phyloP scores from a whole-genome alignment of 2,113 vertebrate species.

The Sigmodon hispidus region DNA sequence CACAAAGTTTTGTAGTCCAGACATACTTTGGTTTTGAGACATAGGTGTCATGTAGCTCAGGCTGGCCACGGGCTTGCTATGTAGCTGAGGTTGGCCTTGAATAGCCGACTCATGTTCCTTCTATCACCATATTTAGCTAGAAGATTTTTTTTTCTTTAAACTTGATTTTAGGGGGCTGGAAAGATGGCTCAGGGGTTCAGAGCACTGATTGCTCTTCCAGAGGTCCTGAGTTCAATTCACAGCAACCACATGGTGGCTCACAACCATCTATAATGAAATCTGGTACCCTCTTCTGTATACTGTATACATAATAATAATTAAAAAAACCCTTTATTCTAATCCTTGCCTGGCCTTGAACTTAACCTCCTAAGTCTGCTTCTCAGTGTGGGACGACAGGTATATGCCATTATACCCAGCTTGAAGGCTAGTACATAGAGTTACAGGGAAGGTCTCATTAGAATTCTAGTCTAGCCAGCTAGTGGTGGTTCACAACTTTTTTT shows the following conservation, averaged over 20 bases:
- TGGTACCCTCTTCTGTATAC: too few relatives aligned
- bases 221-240: too few relatives aligned
- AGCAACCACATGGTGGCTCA: too few relatives aligned
- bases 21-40: background rate
- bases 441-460: background rate
- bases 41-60: background rate
- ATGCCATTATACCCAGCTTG: background rate
- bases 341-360: background rate
- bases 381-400: background rate
- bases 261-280: too few relatives aligned
- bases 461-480: too few relatives aligned
- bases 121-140: background rate
- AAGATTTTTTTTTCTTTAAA: background rate
- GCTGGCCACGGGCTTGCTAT: background rate
- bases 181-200: too few relatives aligned
- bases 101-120: background rate
- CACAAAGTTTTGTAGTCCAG: background rate
- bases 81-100: background rate
- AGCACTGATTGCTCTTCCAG: too few relatives aligned
- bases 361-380: background rate
- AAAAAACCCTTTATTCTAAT: too few relatives aligned
- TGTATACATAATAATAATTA: too few relatives aligned
- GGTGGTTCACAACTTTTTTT: rapidly evolving
- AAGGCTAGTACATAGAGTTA: background rate
- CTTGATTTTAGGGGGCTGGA: background rate